Base-by-base conservation (phyloP, 2,888 invertebrate genomes). In the Drosophila paramelanica region DNA sequence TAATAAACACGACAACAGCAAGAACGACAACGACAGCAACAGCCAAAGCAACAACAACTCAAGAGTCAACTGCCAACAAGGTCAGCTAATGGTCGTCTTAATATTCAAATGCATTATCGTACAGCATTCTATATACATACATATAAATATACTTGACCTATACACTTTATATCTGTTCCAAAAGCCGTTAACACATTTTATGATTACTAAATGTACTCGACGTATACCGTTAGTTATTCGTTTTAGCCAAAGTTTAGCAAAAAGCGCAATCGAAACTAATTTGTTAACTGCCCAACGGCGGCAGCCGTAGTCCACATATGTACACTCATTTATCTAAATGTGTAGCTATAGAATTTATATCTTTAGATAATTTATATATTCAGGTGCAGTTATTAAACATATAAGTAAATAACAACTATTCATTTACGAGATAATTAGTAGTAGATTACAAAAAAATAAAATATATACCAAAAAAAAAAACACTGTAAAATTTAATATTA, bases 21-120 rank as follows among this genome's bases (percentile, higher is more conserved):
- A 72, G 1, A 17, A 17, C 17, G 17, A 17, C 50, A 49, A 42
- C 53, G 6, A 50, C 46, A 43, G 41, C 42, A 14, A 39, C 38
- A 45, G 38, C 64, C 25, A 27, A 43, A 27, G 47, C 39, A 55
- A 43, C 61, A 64, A 20, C 65, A 46, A 31, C 27, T 49, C 52
- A 68, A 46, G 51, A 65, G 42, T 52, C 68, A 57, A 65, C 65
- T 69, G 64, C 51, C 81, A 85, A 81, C 78, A 88, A 85, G 85
- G 85, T 85, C 85, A 85, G 89, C 89, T 78, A 73, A 83, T 83
- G 84, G 87, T 88, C 88, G 86, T 84, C 88, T 85, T 85, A 73
- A 66, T 76, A 51, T 51, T 56, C 65, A 72, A 82, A 82, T 84
- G 71, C 69, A 73, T 73, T 77, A 67, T 64, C 73, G 73, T 70